Conservation (phyloP, 2,797 vertebrate genomes). For the Spinibarbus caldwelli region DNA sequence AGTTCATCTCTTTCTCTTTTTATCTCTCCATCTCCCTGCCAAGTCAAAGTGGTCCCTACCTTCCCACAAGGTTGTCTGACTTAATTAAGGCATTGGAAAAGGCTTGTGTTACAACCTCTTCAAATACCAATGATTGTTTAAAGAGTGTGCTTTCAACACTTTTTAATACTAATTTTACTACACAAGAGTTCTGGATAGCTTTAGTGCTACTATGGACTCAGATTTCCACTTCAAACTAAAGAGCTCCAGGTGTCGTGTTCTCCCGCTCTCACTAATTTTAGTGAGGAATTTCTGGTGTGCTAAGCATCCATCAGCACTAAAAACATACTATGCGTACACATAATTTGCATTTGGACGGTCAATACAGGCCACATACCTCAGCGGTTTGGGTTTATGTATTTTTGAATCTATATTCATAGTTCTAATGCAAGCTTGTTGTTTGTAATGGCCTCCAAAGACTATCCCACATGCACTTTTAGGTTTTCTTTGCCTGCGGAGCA, state of each 20-base stretch:
- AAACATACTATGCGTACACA: constrained; percentile 43
- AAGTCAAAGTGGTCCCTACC: constrained; percentile 1
- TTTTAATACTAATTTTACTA: background rate
- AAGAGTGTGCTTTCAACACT: background rate
- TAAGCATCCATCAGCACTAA: constrained; percentile 67
- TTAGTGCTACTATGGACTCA: background rate
- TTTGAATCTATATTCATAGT: constrained; percentile 39
- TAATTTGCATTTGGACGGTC: constrained; percentile 13
- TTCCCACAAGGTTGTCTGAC: background rate
- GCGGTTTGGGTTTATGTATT: constrained; percentile 42
- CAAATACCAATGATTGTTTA: background rate
- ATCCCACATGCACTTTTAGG: constrained; percentile 53
- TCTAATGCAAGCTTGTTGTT: constrained; percentile 48
- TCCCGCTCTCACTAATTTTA: constrained; percentile 71
- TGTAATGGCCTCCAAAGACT: constrained; percentile 48
- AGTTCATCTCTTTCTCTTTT: background rate
- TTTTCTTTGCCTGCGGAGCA: constrained; percentile 54
- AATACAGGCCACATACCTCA: constrained; percentile 43
- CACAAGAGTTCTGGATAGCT: background rate
- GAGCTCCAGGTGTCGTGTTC: background rate
- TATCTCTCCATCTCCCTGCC: constrained; percentile 35
- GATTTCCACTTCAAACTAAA: constrained; percentile 14
- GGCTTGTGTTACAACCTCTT: constrained; percentile 27
- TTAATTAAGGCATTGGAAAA: constrained; percentile 52
- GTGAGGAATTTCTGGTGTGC: constrained; percentile 71